Base-by-base conservation (phyloP, 1,140 invertebrate genomes). In the Mactra quadrangularis region DNA sequence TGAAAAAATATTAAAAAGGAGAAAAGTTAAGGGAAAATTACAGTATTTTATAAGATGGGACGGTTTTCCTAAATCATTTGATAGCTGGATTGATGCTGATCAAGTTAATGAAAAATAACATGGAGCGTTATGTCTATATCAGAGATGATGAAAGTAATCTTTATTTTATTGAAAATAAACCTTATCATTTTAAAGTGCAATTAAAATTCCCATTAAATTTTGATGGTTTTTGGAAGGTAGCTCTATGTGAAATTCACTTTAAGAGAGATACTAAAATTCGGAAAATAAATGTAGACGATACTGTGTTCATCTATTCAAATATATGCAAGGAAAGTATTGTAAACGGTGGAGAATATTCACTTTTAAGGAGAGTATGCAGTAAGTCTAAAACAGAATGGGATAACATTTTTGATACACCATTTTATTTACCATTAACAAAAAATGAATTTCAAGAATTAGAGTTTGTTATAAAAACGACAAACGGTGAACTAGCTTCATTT, bases 401-500 rank as follows among this genome's bases (percentile, higher is more conserved):
- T n/a, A 38, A 59, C 22, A 70, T 85, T 9, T 83, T 86, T 45
- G 41, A 86, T 41, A n/a, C 70, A 3, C 71, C 71, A 17, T 72
- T 81, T 64, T 86, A 81, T 62, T 41, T 86, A 31, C 70, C 59
- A 38, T 31, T 86, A 55, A 83, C 71, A 41, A 76, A 47, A 62
- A 64, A 47, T 41, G 60, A 68, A 41, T 47, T 77, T 35, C 52
- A 72, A 33, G 62, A 71, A n/a, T 50, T 84, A 22, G 77, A 86
- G 45, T 81, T 86, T 57, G 74, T 74, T 77, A 86, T 86, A 82
- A 83, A 78, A 22, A 71, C 76, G 17, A 41, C 15, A 19, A 27
- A 76, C 22, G 60, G 55, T 33, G 38, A 75, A 38, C 59, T 86
- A 17, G 81, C 70, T 55, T 83, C 79, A 85, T 83, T 85, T 83